A percentile compares a stretch with the other conserved stretches of the same genome.
Evolutionary conservation across 1,140 invertebrate species (phyloP).

Genomic region (Patella vulgata): DNA sequence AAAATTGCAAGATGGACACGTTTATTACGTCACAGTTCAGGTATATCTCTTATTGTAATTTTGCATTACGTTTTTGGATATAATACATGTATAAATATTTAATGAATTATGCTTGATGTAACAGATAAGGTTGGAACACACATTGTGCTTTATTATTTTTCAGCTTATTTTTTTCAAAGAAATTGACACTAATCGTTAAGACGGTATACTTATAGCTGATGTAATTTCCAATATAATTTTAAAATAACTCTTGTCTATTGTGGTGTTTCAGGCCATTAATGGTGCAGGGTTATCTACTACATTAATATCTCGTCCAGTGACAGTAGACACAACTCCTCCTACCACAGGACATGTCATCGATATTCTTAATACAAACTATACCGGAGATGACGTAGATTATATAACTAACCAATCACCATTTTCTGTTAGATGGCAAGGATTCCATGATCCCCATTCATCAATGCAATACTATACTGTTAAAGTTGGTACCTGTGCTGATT

Average conservation of each 20-base stretch:
- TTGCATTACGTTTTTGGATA: no score
- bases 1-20: constrained; percentile 33
- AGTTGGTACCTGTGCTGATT: constrained; percentile 35
- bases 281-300: constrained; percentile 33
- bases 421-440: constrained; percentile 28
- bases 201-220: no score
- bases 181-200: no score
- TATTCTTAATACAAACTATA: constrained; percentile 6
- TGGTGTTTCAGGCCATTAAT: constrained; percentile 43
- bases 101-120: no score
- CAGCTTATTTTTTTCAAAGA: no score
- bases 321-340: constrained; percentile 30
- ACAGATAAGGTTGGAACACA: no score
- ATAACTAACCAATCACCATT: constrained; percentile 14
- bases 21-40: constrained; percentile 43
- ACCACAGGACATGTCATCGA: constrained; percentile 34
- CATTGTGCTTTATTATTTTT: no score
- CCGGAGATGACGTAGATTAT: constrained; percentile 15
- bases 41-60: constrained; percentile 12
- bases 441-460: constrained; percentile 26
- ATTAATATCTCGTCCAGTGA: constrained; percentile 25
- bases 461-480: constrained; percentile 26
- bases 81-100: no score
- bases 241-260: no score
- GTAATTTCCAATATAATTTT: no score